These are phyloP conservation scores for Bibio marci DNA, from an alignment of 2,888 invertebrate genomes.

Conservation along the genomic window DNA sequence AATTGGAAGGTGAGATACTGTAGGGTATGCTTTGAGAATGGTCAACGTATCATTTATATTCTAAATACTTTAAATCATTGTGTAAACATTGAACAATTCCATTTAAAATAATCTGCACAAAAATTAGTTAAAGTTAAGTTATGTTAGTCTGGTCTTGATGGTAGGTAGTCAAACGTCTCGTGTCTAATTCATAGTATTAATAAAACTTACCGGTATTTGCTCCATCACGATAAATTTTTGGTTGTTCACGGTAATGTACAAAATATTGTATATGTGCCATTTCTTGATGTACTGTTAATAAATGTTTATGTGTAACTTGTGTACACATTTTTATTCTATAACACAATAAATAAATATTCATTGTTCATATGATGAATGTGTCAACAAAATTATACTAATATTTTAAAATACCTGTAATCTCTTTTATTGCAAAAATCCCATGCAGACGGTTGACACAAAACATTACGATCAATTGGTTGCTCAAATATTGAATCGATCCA, in stretches of 20 bases:
- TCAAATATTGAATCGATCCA: slow-evolving; percentile 74
- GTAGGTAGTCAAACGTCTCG: no score
- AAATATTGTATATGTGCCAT: slow-evolving; percentile 86
- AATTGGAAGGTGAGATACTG: no score
- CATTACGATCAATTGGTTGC: slow-evolving; percentile 48
- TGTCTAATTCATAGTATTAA: no score
- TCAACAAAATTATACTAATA: neutral
- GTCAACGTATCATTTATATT: no score
- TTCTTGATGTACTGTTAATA: slow-evolving; percentile 80
- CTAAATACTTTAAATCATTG: no score
- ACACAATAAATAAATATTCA: slow-evolving; percentile 12
- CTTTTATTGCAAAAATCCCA: slow-evolving; percentile 87
- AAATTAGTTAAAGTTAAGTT: no score
- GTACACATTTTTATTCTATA: slow-evolving; percentile 73
- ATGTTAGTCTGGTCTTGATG: no score
- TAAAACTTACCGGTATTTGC: slow-evolving; percentile 65
- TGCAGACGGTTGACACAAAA: slow-evolving; percentile 79
- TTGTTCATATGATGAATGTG: neutral
- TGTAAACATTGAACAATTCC: no score
- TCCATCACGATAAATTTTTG: slow-evolving; percentile 75
- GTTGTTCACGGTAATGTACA: slow-evolving; percentile 62
- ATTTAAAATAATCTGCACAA: no score
- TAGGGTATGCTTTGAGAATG: no score
- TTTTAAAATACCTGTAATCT: slow-evolving; percentile 52
- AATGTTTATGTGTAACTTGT: slow-evolving; percentile 65